Evolutionary conservation across 2,797 vertebrate genomes (phyloP).

Genomic region (Chelmon rostratus): DNA sequence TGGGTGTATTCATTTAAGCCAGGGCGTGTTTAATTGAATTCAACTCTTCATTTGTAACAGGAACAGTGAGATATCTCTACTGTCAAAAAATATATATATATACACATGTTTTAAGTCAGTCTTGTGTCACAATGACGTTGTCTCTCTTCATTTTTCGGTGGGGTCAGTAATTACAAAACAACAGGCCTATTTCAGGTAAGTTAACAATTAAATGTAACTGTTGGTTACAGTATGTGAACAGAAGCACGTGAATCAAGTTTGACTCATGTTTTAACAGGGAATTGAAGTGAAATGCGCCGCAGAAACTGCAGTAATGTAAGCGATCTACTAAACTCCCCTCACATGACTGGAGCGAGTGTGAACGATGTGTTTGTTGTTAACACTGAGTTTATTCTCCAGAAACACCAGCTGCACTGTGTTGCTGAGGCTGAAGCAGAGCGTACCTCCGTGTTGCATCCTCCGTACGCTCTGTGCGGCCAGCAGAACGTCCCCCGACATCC

Average conservation of each 20-base stretch:
- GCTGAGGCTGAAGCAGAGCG: conserved; percentile 54
- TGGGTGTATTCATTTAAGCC: not conserved
- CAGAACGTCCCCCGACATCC: conserved; percentile 39
- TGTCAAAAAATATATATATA: no score
- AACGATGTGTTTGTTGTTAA: not conserved
- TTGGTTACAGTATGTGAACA: not conserved
- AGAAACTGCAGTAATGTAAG: conserved; percentile 69
- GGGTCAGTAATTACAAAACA: not conserved
- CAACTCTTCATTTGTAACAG: not conserved
- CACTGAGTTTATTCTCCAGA: conserved; percentile 42
- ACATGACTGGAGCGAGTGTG: not conserved
- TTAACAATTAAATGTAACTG: conserved; percentile 4
- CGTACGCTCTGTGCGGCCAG: conserved; percentile 46
- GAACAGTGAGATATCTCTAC: not conserved
- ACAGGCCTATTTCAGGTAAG: conserved; percentile 70
- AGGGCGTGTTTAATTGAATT: not conserved
- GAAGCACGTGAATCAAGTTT: not conserved
- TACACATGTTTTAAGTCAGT: not conserved
- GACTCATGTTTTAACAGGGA: conserved; percentile 65
- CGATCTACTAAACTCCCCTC: conserved; percentile 1
- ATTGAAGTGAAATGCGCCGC: conserved; percentile 63
- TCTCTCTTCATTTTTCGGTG: conserved; percentile 46
- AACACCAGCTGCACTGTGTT: conserved; percentile 61
- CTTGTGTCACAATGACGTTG: conserved; percentile 6
- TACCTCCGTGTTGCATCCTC: conserved; percentile 75